phyloP scores from a whole-genome alignment of 1,140 invertebrate species.

The Maniola jurtina region DNA sequence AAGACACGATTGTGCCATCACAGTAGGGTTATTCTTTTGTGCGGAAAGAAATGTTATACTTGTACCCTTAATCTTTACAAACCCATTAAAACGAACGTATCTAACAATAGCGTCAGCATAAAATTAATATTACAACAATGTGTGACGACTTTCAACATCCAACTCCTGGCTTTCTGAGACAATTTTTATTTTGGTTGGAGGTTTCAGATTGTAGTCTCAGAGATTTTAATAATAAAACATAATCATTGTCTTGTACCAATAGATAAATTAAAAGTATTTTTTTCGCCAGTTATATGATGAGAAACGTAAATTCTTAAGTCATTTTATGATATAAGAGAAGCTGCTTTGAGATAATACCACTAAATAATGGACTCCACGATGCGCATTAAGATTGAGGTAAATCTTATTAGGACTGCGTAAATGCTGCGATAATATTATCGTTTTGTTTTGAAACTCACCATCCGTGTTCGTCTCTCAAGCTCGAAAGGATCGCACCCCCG shows the following conservation, averaged over 20 bases:
- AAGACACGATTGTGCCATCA: conserved; percentile 63
- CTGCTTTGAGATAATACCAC: conserved; percentile 54
- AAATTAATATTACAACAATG: not conserved
- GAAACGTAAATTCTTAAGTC: too few relatives aligned
- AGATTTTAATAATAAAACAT: too few relatives aligned
- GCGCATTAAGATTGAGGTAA: too few relatives aligned
- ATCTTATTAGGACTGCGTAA: conserved; percentile 75
- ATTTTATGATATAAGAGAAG: too few relatives aligned
- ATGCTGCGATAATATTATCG: conserved; percentile 75
- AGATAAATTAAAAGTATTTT: too few relatives aligned
- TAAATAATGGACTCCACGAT: conserved; percentile 71
- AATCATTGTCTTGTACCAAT: too few relatives aligned
- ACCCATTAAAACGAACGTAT: conserved; percentile 8
- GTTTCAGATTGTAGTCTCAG: too few relatives aligned
- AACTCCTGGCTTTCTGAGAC: too few relatives aligned
- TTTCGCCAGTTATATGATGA: too few relatives aligned
- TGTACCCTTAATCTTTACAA: conserved; percentile 5
- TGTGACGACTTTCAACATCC: too few relatives aligned
- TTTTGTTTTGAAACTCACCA: conserved; percentile 74
- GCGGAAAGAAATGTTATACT: conserved; percentile 20
- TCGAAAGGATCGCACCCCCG: conserved; percentile 67
- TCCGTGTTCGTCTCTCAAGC: conserved; percentile 69
- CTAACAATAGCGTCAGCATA: conserved; percentile 2
- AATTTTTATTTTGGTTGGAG: too few relatives aligned
- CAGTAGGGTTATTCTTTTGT: conserved; percentile 58